These are phyloP conservation scores for Haliclona indistincta DNA, from an alignment of 37 sponge, comb jelly and placozoan genomes.

Conservation along the genomic window DNA sequence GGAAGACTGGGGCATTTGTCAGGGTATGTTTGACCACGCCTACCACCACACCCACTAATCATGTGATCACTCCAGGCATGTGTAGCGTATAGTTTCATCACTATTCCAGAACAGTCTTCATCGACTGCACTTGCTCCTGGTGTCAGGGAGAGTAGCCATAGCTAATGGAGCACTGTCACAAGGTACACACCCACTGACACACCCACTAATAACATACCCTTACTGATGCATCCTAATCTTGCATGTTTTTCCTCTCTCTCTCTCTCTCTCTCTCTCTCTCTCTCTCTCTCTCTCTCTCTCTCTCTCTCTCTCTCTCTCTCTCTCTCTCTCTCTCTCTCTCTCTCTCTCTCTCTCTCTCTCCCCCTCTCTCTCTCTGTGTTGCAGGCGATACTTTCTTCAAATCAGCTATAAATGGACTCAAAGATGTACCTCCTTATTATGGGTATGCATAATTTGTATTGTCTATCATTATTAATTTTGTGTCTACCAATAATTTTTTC, in stretches of 20 bases:
- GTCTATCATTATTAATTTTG: not conserved
- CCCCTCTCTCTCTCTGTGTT: too few species aligned
- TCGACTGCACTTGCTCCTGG: slow-evolving; percentile 86
- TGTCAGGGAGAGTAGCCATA: slow-evolving; percentile 91
- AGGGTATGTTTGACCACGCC: slow-evolving; percentile 26
- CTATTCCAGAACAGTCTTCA: slow-evolving; percentile 79
- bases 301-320: not conserved
- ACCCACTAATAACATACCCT: not conserved
- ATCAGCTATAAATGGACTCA: slow-evolving; percentile 73
- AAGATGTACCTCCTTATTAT: slow-evolving; percentile 82
- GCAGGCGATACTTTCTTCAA: slow-evolving; percentile 96
- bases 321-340: not conserved
- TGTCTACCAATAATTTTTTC: not conserved
- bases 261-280: not conserved
- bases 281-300: not conserved
- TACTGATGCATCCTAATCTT: too few species aligned
- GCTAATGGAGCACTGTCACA: slow-evolving; percentile 94
- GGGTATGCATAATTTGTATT: not conserved
- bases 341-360: not conserved
- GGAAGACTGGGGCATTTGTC: slow-evolving; percentile 96
- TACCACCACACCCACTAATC: not conserved
- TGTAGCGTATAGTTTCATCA: slow-evolving; percentile 95
- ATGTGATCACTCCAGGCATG: slow-evolving; percentile 82
- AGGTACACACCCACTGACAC: slow-evolving; percentile 47
- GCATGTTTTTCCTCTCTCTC: not conserved